Conservation (phyloP, 1,140 invertebrate genomes). For the Acromyrmex heyeri region DNA sequence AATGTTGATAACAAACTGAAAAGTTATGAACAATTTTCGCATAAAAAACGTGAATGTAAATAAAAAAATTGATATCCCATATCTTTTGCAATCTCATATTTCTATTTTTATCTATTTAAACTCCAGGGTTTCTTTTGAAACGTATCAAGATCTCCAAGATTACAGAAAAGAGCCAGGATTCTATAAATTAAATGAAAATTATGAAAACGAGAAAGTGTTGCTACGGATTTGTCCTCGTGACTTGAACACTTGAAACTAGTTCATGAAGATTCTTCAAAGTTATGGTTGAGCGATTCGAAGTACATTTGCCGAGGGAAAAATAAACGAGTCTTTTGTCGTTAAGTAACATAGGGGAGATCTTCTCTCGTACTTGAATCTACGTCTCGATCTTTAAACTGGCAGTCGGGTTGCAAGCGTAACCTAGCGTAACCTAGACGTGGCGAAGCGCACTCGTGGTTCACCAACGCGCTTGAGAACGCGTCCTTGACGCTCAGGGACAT, state of each 20-base stretch:
- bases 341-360: not conserved
- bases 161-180: not conserved
- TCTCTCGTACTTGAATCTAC: slow-evolving; percentile 15
- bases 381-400: slow-evolving; percentile 55
- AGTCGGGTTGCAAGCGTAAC: slow-evolving; percentile 55
- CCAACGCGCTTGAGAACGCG: slow-evolving; percentile 69
- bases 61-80: not conserved
- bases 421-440: slow-evolving; percentile 57
- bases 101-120: not conserved
- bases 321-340: not conserved
- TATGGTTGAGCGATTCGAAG: not conserved
- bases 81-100: not conserved
- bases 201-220: not conserved
- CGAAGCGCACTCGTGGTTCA: slow-evolving; percentile 64
- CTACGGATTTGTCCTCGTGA: not conserved
- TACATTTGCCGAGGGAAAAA: not conserved
- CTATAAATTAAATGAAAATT: slow-evolving; percentile 12
- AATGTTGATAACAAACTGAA: not conserved
- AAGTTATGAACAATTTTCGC: not conserved
- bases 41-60: not conserved
- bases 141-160: not conserved
- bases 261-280: not conserved
- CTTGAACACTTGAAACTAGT: not conserved
- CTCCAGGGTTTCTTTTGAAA: not conserved
- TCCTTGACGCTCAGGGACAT: slow-evolving; percentile 81